phyloP scores from a whole-genome alignment of 1,140 invertebrate genomes.

The Microvelia longipes region DNA sequence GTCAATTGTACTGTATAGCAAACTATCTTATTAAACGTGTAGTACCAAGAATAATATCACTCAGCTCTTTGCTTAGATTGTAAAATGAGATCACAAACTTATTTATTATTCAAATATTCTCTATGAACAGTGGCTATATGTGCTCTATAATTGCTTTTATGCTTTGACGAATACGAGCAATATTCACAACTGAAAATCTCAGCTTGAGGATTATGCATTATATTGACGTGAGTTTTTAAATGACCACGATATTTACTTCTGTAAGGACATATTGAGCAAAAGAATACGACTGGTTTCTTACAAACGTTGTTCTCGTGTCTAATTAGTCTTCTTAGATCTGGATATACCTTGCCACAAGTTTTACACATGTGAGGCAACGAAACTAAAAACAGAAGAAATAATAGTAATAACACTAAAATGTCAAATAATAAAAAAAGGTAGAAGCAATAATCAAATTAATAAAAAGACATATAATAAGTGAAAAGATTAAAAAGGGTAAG shows the following conservation, averaged over 20 bases:
- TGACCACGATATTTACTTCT: conserved; percentile 7
- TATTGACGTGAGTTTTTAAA: conserved; percentile 5
- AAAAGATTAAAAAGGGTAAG: no score
- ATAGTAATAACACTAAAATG: neutral
- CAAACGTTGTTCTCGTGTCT: conserved; percentile 41
- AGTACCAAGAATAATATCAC: no score
- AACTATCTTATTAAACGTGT: no score
- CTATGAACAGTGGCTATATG: conserved; percentile 11
- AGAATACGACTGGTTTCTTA: conserved; percentile 34
- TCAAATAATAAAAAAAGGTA: neutral
- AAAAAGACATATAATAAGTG: neutral
- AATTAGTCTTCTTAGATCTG: neutral
- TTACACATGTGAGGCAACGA: no score
- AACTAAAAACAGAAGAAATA: no score
- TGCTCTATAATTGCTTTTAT: conserved; percentile 15
- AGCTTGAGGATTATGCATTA: conserved; percentile 26
- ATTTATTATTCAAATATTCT: no score
- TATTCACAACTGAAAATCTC: conserved; percentile 35
- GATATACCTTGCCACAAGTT: neutral
- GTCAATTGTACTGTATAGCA: no score
- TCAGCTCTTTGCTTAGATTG: no score
- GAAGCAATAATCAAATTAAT: neutral
- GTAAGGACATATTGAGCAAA: conserved; percentile 30
- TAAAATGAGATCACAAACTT: no score
- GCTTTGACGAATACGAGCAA: conserved; percentile 14